Evolutionary conservation across 2,888 invertebrate species (phyloP), one percentile per base, ranked within the genome.

Genomic region (Pterostichus niger): DNA sequence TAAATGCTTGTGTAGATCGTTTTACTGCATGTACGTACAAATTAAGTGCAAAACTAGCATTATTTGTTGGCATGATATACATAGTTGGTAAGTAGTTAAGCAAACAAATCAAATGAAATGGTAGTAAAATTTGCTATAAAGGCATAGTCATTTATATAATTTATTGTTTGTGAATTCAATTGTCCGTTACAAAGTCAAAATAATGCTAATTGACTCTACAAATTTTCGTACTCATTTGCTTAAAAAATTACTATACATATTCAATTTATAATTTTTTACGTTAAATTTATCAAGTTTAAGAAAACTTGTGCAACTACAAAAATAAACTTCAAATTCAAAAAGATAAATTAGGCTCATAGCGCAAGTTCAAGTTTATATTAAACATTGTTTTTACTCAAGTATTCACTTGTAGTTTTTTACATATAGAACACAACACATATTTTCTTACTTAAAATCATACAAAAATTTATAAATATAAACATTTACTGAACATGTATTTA

Each of bases 41-140:
- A 81, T 81, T 81, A 81, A 81, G 81, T 68, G 52, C 73, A 81
- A 81, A 81, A 59, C 82, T 71, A 59, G 82, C 44, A 61, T 82
- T 82, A 82, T 82, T 82, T 82, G 75, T 82, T 64, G 79, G 49
- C 59, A 44, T 78, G 33, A 64, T 64, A 33, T 24, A 64, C 49
- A 33, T 24, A 56, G 40, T 15, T 59, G 71, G 33, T 61, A 61
- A 56, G 15, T 61, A 59, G 75, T 44, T 56, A 59, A 75, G 46
- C 49, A 59, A 61, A 61, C 59, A 49, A 75, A 75, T 75, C 56
- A 82, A 75, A 75, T 75, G 59, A 77, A 40, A 54, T 49, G 71
- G 68, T 46, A 35, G 68, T 64, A 35, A 61, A 35, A 64, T 33
- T n/a, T 44, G 49, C 79, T 15, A 24, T 33, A 79, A n/a, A 49